phyloP scores from a whole-genome alignment of 2,113 vertebrate species.

The Centropristis striata region DNA sequence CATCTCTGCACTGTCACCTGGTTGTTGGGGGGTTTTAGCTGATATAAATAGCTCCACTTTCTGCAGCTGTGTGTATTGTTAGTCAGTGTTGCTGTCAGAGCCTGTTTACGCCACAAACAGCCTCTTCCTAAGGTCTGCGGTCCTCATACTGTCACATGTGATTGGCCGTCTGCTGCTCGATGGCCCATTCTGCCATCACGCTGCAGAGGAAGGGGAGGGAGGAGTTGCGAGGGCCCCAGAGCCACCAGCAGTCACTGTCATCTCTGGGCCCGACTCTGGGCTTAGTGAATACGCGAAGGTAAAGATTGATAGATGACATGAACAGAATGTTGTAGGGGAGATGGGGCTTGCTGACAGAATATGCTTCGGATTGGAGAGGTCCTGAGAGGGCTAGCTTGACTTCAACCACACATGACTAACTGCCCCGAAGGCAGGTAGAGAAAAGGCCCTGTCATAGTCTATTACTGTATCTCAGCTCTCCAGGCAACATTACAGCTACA shows the following conservation, averaged over 20 bases:
- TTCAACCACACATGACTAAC: slow-evolving; percentile 80
- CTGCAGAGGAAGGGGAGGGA: slow-evolving; percentile 59
- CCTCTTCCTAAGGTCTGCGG: slow-evolving; percentile 74
- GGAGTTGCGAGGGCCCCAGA: slow-evolving; percentile 44
- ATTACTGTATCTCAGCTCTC: slow-evolving; percentile 79
- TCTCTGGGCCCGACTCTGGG: slow-evolving; percentile 65
- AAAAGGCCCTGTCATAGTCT: slow-evolving; percentile 83
- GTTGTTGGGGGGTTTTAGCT: slow-evolving; percentile 49
- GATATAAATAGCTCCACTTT: slow-evolving; percentile 82
- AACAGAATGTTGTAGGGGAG: slow-evolving; percentile 71
- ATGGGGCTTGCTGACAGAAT: slow-evolving; percentile 75
- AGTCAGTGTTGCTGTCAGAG: slow-evolving; percentile 83
- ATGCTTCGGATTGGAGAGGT: slow-evolving; percentile 74
- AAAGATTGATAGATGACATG: slow-evolving; percentile 84
- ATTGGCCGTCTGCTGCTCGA: slow-evolving; percentile 74
- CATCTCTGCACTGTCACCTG: slow-evolving; percentile 74
- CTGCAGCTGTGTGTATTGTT: slow-evolving; percentile 74
- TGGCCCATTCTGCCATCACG: slow-evolving; percentile 69
- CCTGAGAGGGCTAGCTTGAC: slow-evolving; percentile 73
- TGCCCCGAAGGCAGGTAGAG: slow-evolving; percentile 77
- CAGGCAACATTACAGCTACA: slow-evolving; percentile 71
- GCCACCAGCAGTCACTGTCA: slow-evolving; percentile 73
- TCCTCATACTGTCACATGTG: slow-evolving; percentile 84
- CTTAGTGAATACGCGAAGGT: slow-evolving; percentile 71
- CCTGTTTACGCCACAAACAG: slow-evolving; percentile 80